Percentiles rank a stretch among this genome's conserved stretches.
These are phyloP conservation scores for Leptopilina drosophilae DNA, from an alignment of 2,888 invertebrate species.

Conservation along the genomic window DNA sequence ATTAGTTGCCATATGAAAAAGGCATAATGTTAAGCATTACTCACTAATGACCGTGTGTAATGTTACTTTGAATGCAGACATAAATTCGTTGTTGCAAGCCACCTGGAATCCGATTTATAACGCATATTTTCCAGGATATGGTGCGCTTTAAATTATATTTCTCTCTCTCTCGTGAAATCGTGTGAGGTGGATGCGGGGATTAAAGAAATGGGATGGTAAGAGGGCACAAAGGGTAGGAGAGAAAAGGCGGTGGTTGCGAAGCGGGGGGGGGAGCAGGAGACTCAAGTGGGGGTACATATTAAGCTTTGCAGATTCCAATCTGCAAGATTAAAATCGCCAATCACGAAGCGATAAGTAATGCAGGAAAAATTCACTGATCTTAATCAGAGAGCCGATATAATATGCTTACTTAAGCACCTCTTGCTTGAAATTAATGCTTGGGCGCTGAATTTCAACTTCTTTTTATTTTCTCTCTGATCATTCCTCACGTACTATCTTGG, in stretches of 20 bases:
- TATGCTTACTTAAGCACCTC: conserved; percentile 18
- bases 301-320: conserved; percentile 34
- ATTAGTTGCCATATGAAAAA: conserved; percentile 64
- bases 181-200: too few species aligned
- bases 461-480: background rate
- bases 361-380: conserved; percentile 31
- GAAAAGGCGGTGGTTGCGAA: background rate
- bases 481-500: background rate
- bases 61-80: conserved; percentile 56
- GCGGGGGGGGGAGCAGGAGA: background rate
- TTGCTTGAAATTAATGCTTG: conserved; percentile 18
- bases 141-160: conserved; percentile 4
- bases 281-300: background rate
- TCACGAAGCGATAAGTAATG: conserved; percentile 25
- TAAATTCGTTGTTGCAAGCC: conserved; percentile 62
- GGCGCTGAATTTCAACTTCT: background rate
- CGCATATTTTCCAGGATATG: conserved; percentile 37
- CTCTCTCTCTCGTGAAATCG: conserved; percentile 30
- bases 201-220: too few species aligned
- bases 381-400: conserved; percentile 1
- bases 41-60: conserved; percentile 65
- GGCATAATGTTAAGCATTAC: conserved; percentile 71
- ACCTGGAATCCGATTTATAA: conserved; percentile 43
- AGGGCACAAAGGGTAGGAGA: background rate
- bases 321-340: conserved; percentile 27